These are phyloP conservation scores for Pseudopipra pipra DNA, from an alignment of 2,113 vertebrate species.

Conservation along the genomic window DNA sequence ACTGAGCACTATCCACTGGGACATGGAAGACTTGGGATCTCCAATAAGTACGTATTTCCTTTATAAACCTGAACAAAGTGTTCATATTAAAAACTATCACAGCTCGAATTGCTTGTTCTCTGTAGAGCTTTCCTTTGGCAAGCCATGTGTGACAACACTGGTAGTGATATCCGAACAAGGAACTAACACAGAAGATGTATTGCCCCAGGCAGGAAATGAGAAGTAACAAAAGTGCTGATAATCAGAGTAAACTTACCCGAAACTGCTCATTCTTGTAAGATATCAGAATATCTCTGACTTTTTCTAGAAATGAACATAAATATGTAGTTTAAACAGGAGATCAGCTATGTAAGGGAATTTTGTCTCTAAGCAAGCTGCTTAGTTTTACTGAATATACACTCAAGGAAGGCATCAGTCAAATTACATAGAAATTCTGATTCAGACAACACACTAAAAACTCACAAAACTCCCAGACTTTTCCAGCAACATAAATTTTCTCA, in stretches of 20 bases:
- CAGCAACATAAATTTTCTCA: background rate
- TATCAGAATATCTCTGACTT: constrained; percentile 80
- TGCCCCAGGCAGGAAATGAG: background rate
- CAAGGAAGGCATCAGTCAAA: background rate
- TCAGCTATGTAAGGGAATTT: background rate
- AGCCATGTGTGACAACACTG: background rate
- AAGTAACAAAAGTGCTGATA: background rate
- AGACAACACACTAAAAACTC: background rate
- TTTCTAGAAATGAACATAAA: constrained; percentile 73
- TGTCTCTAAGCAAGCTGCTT: background rate
- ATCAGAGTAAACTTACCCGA: constrained; percentile 71
- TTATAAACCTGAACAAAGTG: background rate
- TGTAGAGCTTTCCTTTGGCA: background rate
- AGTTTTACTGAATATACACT: background rate
- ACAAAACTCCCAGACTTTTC: background rate
- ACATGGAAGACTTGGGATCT: background rate
- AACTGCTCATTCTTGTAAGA: constrained; percentile 88
- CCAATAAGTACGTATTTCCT: background rate
- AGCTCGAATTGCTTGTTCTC: background rate
- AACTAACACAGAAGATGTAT: background rate
- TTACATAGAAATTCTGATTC: background rate
- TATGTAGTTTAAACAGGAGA: background rate
- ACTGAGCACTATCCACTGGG: background rate
- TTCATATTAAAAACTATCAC: background rate
- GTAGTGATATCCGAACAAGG: background rate